Conservation (phyloP, 2,113 vertebrate species). For the Bothrops jararaca region DNA sequence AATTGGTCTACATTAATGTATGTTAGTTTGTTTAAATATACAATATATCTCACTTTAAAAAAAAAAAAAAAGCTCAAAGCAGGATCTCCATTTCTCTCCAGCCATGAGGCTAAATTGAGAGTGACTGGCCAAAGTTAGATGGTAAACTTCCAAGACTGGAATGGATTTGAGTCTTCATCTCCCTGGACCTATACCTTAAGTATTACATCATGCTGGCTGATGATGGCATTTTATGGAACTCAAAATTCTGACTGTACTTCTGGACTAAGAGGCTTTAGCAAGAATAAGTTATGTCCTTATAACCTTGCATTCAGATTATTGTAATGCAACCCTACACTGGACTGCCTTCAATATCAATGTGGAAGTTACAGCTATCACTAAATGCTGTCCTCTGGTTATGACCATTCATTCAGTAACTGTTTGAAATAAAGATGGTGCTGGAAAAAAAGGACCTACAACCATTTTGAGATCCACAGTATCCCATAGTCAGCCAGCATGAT, state of each 20-base stretch:
- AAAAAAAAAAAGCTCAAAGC: background rate
- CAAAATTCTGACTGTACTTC: background rate
- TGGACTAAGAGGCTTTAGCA: background rate
- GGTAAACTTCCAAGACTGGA: background rate
- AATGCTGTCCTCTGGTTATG: background rate
- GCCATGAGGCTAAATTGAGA: background rate
- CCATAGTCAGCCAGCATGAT: background rate
- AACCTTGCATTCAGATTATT: background rate
- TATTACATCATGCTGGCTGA: background rate
- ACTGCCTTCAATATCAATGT: background rate
- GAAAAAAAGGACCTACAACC: background rate
- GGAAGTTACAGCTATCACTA: background rate
- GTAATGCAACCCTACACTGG: background rate
- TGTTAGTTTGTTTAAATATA: background rate
- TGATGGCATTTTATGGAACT: background rate
- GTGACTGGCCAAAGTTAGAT: background rate
- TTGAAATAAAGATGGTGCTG: background rate
- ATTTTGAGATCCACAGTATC: background rate
- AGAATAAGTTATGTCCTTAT: background rate
- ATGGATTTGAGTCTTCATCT: background rate
- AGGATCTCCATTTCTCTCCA: background rate
- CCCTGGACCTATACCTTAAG: background rate
- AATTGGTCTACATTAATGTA: background rate
- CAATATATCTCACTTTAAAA: background rate
- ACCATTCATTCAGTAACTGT: background rate